Base-by-base conservation (phyloP, 1,140 invertebrate species). In the Apis mellifera region DNA sequence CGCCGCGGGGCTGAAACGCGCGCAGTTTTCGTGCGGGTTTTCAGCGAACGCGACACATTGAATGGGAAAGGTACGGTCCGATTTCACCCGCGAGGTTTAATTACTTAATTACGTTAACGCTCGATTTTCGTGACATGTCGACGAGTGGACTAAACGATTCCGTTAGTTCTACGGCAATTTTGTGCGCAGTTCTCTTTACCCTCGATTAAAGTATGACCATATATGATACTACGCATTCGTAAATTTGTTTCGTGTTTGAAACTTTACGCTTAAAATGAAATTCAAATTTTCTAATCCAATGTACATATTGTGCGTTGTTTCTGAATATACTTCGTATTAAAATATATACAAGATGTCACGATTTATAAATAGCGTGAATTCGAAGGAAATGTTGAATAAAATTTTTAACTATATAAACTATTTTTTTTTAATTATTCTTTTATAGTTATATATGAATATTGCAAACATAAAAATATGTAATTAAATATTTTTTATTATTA, bases 101-200 rank as follows among this genome's bases (percentile, higher is more conserved):
- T 77, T 72, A 84, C 81, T 76, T 79, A 83, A 87, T 87, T 87
- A 86, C 66, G 71, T 83, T 72, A 83, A 78, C 75, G 75, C 71
- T 59, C 80, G 66, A 86, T 86, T 83, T 79, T 76, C 70, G 54
- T 59, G 64, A 65, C 64, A 57, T 59, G 26, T 70, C 78, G 71
- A 70, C 71, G 48, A 80, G 23, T 52, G 15, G 48, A 9, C 48
- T 50, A 85, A 78, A 86, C 70, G 72, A 57, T 66, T 69, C 74
- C 68, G 78, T 75, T 82, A 60, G 78, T 85, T 85, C 69, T 64
- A 57, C 19, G 42, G 76, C 72, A 78, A 68, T 62, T 55, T 84
- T 55, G 15, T 21, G 62, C 76, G 19, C 64, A 5, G 54, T 26
- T 72, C 76, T 64, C 26, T 64, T 68, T 70, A 21, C 23, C 42